Evolutionary conservation across 1,140 invertebrate genomes (phyloP), one percentile per base, ranked within the genome.

Genomic region (Hyles vespertilio): DNA sequence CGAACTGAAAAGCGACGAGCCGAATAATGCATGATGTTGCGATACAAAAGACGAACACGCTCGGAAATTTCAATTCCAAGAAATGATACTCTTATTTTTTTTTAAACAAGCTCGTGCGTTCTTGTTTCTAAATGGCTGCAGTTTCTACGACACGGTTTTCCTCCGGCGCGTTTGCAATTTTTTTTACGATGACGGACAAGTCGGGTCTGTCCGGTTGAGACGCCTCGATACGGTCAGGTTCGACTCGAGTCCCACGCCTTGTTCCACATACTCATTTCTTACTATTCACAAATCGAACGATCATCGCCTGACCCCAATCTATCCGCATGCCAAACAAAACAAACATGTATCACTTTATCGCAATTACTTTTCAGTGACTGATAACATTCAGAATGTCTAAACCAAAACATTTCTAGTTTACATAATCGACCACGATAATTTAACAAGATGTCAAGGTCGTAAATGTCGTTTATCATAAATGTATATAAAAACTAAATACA

Each of bases 211-310:
- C 85, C 85, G 83, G 85, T 84, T 78, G 67, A 76, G 78, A 85
- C 77, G 84, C 79, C 85, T 85, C 81, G 70, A 80, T 86, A 81
- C 79, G 75, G 79, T 84, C 82, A 85, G 79, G 77, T 81, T 80
- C 72, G 76, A 74, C 69, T 73, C 70, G 63, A 67, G 68, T 76
- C 72, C 74, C 74, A 81, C 82, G 76, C 72, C 74, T 68, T 65
- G 77, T 74, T 81, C 72, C 71, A 84, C 74, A 77, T 78, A 83
- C 70, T 69, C 67, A 64, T 49, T 75, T 78, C 65, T 77, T 74
- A 67, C 57, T 62, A 66, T 65, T 74, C 63, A 61, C 63, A 67
- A 75, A 66, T 57, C 54, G 49, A 63, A 56, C 61, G 58, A 67
- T 68, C 67, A 72, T 56, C 59, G 67, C 51, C 61, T 63, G 59